Evolutionary conservation across 1,140 invertebrate species (phyloP).

Genomic region (Plectrocnemia conspersa): DNA sequence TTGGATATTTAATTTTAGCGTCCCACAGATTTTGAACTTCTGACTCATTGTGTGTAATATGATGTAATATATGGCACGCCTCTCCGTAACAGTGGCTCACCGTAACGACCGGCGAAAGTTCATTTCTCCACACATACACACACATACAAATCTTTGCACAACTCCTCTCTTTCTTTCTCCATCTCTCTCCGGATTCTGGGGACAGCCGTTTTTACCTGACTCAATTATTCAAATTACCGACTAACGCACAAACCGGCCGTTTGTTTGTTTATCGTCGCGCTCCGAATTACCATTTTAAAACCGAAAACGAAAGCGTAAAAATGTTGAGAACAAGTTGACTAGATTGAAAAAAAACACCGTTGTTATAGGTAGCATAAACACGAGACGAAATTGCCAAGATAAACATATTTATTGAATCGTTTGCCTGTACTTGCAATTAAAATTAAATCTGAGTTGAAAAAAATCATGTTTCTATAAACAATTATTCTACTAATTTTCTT

Average conservation of each 20-base stretch:
- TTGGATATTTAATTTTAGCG: too few species aligned
- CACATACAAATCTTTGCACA: too few species aligned
- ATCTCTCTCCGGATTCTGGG: not conserved
- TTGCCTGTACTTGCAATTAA: too few species aligned
- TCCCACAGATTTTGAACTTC: too few species aligned
- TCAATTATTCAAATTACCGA: slow-evolving; percentile 6
- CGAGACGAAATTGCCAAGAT: too few species aligned
- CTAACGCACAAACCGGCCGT: not conserved
- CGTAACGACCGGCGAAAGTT: slow-evolving; percentile 24
- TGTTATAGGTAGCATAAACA: too few species aligned
- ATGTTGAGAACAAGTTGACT: too few species aligned
- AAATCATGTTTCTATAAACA: too few species aligned
- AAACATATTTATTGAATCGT: too few species aligned
- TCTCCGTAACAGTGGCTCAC: slow-evolving; percentile 4
- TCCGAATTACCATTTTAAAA: not conserved
- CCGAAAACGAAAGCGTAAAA: not conserved
- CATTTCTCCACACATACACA: slow-evolving; percentile 26
- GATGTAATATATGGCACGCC: slow-evolving; percentile 4
- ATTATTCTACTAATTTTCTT: too few species aligned
- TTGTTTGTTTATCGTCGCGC: slow-evolving; percentile 3
- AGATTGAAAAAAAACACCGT: too few species aligned
- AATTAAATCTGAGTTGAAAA: too few species aligned
- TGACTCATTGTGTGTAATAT: not conserved
- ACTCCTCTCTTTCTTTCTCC: not conserved
- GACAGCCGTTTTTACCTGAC: not conserved